Evolutionary conservation across 2,113 vertebrate species (phyloP), one percentile per base, ranked within the genome.

Genomic region (Piprites chloris): DNA sequence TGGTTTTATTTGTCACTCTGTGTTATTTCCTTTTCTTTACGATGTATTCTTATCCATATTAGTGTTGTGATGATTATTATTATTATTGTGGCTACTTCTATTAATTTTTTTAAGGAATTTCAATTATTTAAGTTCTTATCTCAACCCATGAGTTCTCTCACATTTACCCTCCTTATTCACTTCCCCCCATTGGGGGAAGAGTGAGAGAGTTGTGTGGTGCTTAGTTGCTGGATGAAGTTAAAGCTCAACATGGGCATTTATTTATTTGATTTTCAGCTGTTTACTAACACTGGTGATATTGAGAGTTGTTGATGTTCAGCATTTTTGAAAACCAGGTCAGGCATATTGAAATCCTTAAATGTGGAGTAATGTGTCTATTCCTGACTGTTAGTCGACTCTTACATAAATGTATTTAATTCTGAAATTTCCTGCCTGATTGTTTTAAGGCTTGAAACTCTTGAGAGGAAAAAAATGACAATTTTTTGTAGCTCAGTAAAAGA

Each of bases 301-400:
- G 23, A 35, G 21, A 78, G 22, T 42, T 81, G 33, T 67, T 81
- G 42, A 67, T 81, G 7, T 15, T 79, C 62, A 85, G 17, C 39
- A 46, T 71, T 89, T 84, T 49, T 85, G 89, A 88, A 96, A 92
- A 90, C 10, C 46, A 88, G 55, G 55, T 93, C 63, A 90, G 52
- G 42, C 55, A 63, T 87, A 89, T 59, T 80, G 23, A 88, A 83
- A 86, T 84, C 28, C 30, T 67, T 75, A 86, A 86, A 87, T 68
- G 30, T 68, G 33, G 12, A 52, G 75, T 82, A 61, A 61, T 4
- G 14, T 76, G 11, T 65, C 53, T 76, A 76, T 79, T 44, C 16
- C 8, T 87, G 72, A 56, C 28, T 87, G 18, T 41, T 79, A 82
- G 49, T 12, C 81, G 55, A 90, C 22, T 41, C 4, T 44, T 81